A percentile compares a stretch with the other conserved stretches of the same genome.
These are phyloP conservation scores for Hanleya hanleyi DNA, from an alignment of 2,888 invertebrate species.

Conservation along the genomic window DNA sequence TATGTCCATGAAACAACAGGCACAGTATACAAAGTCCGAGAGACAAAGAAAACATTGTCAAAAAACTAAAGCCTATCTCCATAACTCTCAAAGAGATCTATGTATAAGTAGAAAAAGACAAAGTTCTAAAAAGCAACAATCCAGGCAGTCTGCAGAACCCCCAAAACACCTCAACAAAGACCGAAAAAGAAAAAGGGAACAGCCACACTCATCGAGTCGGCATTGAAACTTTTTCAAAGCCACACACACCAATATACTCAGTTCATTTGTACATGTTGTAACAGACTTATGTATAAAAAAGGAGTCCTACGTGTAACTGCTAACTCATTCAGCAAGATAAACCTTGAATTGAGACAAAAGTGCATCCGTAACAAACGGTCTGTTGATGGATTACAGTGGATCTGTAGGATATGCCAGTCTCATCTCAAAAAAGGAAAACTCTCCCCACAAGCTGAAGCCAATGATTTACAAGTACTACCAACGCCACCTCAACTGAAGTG, in stretches of 20 bases:
- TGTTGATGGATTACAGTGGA: neutral
- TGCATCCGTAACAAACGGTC: constrained; percentile 1
- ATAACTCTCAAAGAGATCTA: too few species aligned
- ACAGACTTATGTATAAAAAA: constrained; percentile 5
- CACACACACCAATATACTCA: constrained; percentile 7
- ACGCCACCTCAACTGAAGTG: neutral
- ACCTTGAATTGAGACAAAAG: neutral
- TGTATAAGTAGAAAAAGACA: neutral
- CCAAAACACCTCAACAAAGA: neutral
- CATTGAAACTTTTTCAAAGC: neutral
- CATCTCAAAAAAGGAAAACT: neutral
- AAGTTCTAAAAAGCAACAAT: neutral
- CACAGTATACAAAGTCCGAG: too few species aligned
- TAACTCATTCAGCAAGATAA: neutral
- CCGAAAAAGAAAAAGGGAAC: neutral
- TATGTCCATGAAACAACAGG: neutral
- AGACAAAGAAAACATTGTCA: too few species aligned
- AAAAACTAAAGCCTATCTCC: too few species aligned
- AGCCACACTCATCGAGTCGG: neutral
- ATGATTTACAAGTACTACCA: neutral
- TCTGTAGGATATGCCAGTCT: constrained; percentile 8
- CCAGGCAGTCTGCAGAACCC: neutral
- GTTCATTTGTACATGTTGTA: constrained; percentile 13
- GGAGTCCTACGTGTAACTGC: neutral
- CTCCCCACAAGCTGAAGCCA: constrained; percentile 14